Base-by-base conservation (phyloP, 2,888 invertebrate genomes). In the Napeogenes inachia region DNA sequence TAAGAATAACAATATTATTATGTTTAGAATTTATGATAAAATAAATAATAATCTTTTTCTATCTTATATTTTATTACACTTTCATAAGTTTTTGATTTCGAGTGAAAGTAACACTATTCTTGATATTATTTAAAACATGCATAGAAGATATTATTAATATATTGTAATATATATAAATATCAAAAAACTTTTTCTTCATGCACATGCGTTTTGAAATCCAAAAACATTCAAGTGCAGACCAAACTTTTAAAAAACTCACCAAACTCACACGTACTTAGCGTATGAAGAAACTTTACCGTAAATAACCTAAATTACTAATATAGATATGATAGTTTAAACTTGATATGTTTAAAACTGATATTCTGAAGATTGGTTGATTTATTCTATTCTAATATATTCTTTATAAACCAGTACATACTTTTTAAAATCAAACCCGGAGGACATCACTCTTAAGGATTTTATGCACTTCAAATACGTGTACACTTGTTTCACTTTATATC, bases 341-440 rank as follows among this genome's bases (percentile, higher is more conserved):
- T 89, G 90, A 89, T 89, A 89, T 89, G 89, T 89, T 85, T 78
- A 77, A 85, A 85, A 87, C 84, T 85, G 89, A 89, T 89, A 89
- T 89, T 89, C 89, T 75, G 84, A 84, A 89, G 90, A 88, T 84
- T 84, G 81, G 86, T 87, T 88, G 84, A 79, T 86, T 83, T 79
- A 82, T 86, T 79, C 69, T 62, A 82, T 86, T 85, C 85, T 50
- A 30, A 50, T 50, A 21, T 10, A 30, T 50, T n/a, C 57, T 21
- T 54, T 56, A 47, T 53, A 55, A 33, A 54, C 57, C 60, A 54
- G 33, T 66, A 66, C 64, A 59, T 57, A 60, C 53, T 59, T 53
- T 53, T 13, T 32, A 45, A 42, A 45, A 54, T 13, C 33, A 12
- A 38, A 38, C 35, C 84, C 79, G 85, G 86, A 79, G 81, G 78